Evolutionary conservation across 2,888 invertebrate species (phyloP).

Genomic region (Metacarcinus magister): DNA sequence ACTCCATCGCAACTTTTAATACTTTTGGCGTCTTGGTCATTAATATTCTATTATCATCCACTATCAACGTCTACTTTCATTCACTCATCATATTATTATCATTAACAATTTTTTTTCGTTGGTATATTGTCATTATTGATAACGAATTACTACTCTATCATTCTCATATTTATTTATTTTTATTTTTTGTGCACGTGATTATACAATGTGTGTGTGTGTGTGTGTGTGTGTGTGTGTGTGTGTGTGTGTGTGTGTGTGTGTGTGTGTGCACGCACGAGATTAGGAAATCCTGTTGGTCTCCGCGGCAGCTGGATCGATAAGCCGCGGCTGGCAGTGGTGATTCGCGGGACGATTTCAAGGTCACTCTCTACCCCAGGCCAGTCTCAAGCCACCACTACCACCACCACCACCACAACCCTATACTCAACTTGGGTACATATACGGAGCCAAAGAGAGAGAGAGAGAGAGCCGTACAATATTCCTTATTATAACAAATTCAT

Average conservation of each 20-base stretch:
- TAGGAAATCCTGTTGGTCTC: conserved; percentile 31
- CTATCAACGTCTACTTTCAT: background rate
- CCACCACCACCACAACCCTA: background rate
- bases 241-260: conserved; percentile 15
- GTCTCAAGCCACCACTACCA: background rate
- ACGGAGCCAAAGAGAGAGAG: background rate
- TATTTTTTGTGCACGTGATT: background rate
- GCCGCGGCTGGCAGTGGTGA: background rate
- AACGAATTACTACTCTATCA: background rate
- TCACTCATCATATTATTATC: background rate
- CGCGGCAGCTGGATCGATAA: background rate
- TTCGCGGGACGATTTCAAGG: background rate
- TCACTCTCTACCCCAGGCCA: conserved; percentile 7
- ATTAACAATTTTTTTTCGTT: background rate
- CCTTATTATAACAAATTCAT: too few relatives aligned
- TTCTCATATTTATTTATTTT: too few relatives aligned
- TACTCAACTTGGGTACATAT: background rate
- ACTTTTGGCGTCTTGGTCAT: background rate
- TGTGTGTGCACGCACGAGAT: background rate
- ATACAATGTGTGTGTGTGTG: background rate
- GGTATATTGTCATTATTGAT: background rate
- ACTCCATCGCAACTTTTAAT: background rate
- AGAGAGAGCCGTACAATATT: too few relatives aligned
- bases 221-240: too few relatives aligned
- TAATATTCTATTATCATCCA: background rate